These are phyloP conservation scores for Sympetrum striolatum DNA, from an alignment of 2,888 invertebrate species.

Conservation along the genomic window DNA sequence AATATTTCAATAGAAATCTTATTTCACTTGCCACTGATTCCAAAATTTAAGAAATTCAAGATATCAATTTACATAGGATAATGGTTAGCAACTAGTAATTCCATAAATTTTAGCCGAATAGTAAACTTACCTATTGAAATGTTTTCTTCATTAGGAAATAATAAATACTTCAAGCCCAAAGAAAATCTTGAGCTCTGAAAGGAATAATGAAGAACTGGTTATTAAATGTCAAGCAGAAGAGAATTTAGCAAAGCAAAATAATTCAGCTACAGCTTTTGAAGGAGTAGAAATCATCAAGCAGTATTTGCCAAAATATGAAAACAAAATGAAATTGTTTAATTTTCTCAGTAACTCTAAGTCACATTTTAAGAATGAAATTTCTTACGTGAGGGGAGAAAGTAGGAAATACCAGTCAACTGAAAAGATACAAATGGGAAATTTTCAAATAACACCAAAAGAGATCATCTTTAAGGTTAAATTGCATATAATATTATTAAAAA, in stretches of 20 bases:
- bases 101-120: too few species aligned
- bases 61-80: too few species aligned
- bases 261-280: neutral
- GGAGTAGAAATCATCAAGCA: neutral
- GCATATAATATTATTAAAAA: too few species aligned
- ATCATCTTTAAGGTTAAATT: conserved; percentile 2
- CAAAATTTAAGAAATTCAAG: too few species aligned
- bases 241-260: neutral
- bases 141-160: too few species aligned
- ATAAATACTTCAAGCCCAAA: neutral
- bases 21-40: too few species aligned
- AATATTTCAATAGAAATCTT: too few species aligned
- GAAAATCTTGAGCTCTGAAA: neutral
- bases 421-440: neutral
- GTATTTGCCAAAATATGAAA: neutral
- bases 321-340: neutral
- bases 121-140: too few species aligned
- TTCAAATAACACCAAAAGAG: neutral
- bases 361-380: neutral
- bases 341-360: neutral
- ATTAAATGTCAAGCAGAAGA: neutral
- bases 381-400: neutral
- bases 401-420: neutral
- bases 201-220: neutral
- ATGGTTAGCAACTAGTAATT: too few species aligned